Evolutionary conservation across 2,888 invertebrate species (phyloP), one percentile per base, ranked within the genome.

Genomic region (Mythimna ferrago): DNA sequence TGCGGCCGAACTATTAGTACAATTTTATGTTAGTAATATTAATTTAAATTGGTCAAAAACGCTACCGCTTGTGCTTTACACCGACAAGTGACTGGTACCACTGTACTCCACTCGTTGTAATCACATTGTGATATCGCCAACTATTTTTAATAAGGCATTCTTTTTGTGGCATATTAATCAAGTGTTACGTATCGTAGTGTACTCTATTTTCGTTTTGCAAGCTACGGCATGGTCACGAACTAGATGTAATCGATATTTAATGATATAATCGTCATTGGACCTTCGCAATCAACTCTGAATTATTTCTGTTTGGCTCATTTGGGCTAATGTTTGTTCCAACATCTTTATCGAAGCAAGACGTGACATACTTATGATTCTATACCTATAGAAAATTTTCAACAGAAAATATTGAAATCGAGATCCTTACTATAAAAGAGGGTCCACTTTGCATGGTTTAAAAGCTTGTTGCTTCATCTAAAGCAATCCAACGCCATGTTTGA

Each of bases 81-180:
- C 77, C 75, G 61, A 32, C 41, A 74, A 63, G 82, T 86, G 83
- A 84, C 87, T 85, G 87, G 88, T 86, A 87, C 89, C 80, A 83
- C 66, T 71, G 71, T 57, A 78, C 87, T 80, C 83, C 70, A 69
- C 82, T 66, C 74, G 62, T 79, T 81, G 85, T 83, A 80, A 82
- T 80, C 76, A 73, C 68, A 80, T 76, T 79, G 72, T 76, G 70
- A 80, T 83, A 82, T 83, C 83, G 79, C 83, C 76, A 81, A 76
- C 79, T 73, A 73, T 82, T 88, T 85, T 82, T 85, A 87, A 78
- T 84, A 89, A 84, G 70, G 73, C 76, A 85, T 84, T 76, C 76
- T 85, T 84, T 87, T 85, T 83, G 81, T 86, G 74, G 78, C 79
- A 76, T 85, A 85, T 82, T 86, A 86, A 88, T 86, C 81, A 82